These are phyloP conservation scores for Huso huso DNA, from an alignment of 2,797 vertebrate species.

Conservation along the genomic window DNA sequence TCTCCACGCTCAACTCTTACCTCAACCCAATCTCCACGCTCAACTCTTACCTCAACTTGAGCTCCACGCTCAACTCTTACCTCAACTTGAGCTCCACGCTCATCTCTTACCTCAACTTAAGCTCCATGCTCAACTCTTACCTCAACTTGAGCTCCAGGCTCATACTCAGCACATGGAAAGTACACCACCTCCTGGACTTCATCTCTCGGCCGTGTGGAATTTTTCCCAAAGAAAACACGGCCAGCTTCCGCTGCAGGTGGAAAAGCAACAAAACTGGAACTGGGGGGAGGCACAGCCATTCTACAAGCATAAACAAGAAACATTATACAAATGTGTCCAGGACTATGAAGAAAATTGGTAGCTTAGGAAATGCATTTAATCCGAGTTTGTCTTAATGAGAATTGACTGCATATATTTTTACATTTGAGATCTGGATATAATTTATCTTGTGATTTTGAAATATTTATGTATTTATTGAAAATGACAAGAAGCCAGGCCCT, in stretches of 20 bases:
- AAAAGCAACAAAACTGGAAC: conserved; percentile 63
- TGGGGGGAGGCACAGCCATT: conserved; percentile 61
- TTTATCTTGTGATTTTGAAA: too few relatives aligned
- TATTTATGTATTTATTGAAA: too few relatives aligned
- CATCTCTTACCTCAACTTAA: too few relatives aligned
- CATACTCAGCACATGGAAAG: conserved; percentile 44
- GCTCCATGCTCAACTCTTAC: too few relatives aligned
- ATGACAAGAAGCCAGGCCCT: too few relatives aligned
- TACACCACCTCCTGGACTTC: conserved; percentile 68
- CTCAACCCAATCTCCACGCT: neutral
- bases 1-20: too few relatives aligned
- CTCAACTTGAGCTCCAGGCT: too few relatives aligned
- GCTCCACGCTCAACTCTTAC: neutral
- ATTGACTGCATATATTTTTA: too few relatives aligned
- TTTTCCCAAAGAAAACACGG: conserved; percentile 63
- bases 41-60: conserved; percentile 7
- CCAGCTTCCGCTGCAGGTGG: conserved; percentile 55
- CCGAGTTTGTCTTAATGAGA: neutral
- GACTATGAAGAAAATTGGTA: too few relatives aligned
- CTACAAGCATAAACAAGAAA: conserved; percentile 33
- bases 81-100: neutral
- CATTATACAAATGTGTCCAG: neutral
- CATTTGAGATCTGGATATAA: too few relatives aligned
- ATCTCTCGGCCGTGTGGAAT: conserved; percentile 63
- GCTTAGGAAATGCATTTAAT: too few relatives aligned